These are phyloP conservation scores for Jacana jacana DNA, from an alignment of 2,113 vertebrate species.

Conservation along the genomic window DNA sequence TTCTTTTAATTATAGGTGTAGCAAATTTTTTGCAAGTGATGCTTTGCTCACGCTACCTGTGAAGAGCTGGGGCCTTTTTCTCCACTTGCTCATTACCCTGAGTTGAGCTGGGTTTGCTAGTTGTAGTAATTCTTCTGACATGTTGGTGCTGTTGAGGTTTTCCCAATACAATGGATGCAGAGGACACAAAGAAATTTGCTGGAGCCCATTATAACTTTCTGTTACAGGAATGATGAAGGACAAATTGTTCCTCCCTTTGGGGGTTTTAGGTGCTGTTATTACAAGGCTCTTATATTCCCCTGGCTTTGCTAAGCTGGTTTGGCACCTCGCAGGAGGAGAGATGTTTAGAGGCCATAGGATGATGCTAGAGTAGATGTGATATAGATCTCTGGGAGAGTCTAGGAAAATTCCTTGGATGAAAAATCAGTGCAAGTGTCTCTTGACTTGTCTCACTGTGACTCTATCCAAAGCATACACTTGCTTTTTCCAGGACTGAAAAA, in stretches of 20 bases:
- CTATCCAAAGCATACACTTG: neutral
- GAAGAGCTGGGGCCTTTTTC: neutral
- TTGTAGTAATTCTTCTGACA: neutral
- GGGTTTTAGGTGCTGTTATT: neutral
- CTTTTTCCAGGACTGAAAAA: neutral
- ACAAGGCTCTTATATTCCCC: neutral
- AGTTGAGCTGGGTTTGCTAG: rapidly evolving
- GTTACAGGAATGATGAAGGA: neutral
- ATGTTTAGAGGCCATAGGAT: neutral
- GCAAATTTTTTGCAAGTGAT: neutral
- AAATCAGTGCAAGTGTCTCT: neutral
- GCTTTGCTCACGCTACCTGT: neutral
- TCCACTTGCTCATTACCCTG: rapidly evolving
- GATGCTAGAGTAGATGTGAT: neutral
- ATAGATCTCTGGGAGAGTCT: neutral
- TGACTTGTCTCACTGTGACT: neutral
- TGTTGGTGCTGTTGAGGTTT: neutral
- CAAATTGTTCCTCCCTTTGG: neutral
- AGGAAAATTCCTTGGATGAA: neutral
- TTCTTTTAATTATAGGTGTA: neutral
- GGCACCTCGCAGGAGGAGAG: neutral
- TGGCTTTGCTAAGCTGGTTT: neutral
- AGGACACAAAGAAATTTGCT: neutral
- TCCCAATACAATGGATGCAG: neutral
- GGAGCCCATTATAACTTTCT: neutral